phyloP scores from a whole-genome alignment of 2,797 vertebrate species.

The Orestias chungarensis region DNA sequence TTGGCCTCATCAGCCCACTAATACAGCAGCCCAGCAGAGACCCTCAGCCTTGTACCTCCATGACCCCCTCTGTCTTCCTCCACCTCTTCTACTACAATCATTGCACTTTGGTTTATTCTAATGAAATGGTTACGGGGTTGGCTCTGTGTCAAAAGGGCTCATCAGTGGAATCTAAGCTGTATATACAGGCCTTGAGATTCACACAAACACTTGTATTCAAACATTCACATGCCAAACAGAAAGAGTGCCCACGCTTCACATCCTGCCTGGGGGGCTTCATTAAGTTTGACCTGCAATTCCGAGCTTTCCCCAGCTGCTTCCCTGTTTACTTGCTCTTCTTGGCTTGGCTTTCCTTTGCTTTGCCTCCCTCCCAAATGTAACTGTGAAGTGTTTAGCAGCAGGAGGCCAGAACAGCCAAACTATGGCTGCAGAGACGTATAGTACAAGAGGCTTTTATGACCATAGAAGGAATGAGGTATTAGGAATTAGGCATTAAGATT shows the following conservation, averaged over 20 bases:
- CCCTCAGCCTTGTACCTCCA: slow-evolving; percentile 33
- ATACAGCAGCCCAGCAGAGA: slow-evolving; percentile 27
- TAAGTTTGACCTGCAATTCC: slow-evolving; percentile 68
- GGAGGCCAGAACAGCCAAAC: slow-evolving; percentile 49
- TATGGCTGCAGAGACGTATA: slow-evolving; percentile 39
- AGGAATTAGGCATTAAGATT: slow-evolving; percentile 69
- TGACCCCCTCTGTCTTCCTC: slow-evolving; percentile 22
- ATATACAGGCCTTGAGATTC: slow-evolving; percentile 34
- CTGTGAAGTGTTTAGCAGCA: slow-evolving; percentile 58
- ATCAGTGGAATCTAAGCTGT: slow-evolving; percentile 54
- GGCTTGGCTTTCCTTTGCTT: slow-evolving; percentile 36
- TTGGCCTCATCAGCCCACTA: slow-evolving; percentile 59
- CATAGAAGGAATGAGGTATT: slow-evolving; percentile 72
- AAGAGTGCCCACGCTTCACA: slow-evolving; percentile 65
- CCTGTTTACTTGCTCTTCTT: slow-evolving; percentile 65
- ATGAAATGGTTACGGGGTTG: slow-evolving; percentile 59
- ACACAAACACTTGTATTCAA: slow-evolving; percentile 22
- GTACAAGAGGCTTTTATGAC: slow-evolving; percentile 65
- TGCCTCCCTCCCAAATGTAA: slow-evolving; percentile 35
- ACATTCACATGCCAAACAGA: slow-evolving; percentile 47
- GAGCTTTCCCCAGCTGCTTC: slow-evolving; percentile 46
- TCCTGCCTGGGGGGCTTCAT: slow-evolving; percentile 71
- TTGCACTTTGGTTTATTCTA: slow-evolving; percentile 57
- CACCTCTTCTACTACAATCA: slow-evolving; percentile 33
- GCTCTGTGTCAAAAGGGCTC: slow-evolving; percentile 65